Base-by-base conservation (phyloP, 2,888 invertebrate genomes). In the Apamea crenata region DNA sequence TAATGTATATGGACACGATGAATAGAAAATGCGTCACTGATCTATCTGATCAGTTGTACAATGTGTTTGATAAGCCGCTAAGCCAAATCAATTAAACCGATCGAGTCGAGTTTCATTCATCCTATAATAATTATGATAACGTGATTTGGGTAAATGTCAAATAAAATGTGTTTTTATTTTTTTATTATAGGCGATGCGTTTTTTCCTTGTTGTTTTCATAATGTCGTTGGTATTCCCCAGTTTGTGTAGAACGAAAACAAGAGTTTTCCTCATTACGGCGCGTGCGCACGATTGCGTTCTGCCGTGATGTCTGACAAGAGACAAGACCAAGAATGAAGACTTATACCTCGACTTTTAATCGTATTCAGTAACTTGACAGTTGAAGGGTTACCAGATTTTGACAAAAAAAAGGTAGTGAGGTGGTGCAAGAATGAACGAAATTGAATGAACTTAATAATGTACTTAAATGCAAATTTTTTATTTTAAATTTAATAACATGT, bases 151-250 rank as follows among this genome's bases (percentile, higher is more conserved):
- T 50, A 44, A 77, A 80, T 68, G 16, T 29, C 47, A 70, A 32
- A 40, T 56, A 53, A 61, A 63, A n/a, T 14, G 32, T 44, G 29
- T 61, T 29, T 69, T 70, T 50, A 53, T 70, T 77, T 44, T 44
- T 25, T 25, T 77, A 25, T 14, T 36, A 59, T 12, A 70, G 25
- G 65, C 18, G 40, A 71, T 53, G 56, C 1, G 16, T 18, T 44
- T 73, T 77, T 83, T 83, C 83, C 74, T 74, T 61, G 53, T 82
- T 72, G 59, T 77, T 77, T 71, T 65, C n/a, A 59, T 84, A 68
- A 65, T 56, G 61, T 25, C 14, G n/a, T 18, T 66, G 88, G 86
- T 86, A 88, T 81, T 88, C 32, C 86, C 86, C 81, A 61, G 82
- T 53, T 53, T 73, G 61, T 78, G 74, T 73, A 63, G 40, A 59